Percentiles rank a stretch among this genome's conserved stretches.
These are phyloP conservation scores for Leptobrachium leishanense DNA, from an alignment of 2,113 vertebrate genomes.

Conservation along the genomic window DNA sequence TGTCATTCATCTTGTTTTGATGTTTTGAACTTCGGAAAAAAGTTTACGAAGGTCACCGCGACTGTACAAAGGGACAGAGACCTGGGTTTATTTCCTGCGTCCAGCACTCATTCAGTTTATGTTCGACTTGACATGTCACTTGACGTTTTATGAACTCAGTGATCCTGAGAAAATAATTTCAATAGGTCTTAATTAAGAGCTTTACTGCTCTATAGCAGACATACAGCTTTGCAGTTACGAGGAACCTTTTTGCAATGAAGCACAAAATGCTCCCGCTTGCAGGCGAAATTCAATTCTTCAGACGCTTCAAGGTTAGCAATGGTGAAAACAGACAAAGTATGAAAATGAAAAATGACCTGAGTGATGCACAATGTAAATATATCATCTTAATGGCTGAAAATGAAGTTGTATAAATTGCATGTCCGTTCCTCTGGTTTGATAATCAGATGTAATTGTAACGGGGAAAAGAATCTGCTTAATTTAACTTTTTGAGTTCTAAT, in stretches of 20 bases:
- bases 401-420: too few species aligned
- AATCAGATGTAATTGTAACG: too few species aligned
- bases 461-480: too few species aligned
- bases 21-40: slow-evolving; percentile 8
- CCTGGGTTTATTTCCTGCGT: neutral
- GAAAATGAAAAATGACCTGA: too few species aligned
- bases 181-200: slow-evolving; percentile 45
- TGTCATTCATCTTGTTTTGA: slow-evolving; percentile 4
- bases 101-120: neutral
- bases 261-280: slow-evolving; percentile 3
- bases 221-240: slow-evolving; percentile 28
- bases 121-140: slow-evolving; percentile 30
- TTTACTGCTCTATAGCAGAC: slow-evolving; percentile 43
- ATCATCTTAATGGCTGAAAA: too few species aligned
- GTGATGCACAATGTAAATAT: too few species aligned
- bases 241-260: slow-evolving; percentile 30
- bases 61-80: slow-evolving; percentile 10
- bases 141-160: slow-evolving; percentile 34
- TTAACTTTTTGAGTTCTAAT: too few species aligned
- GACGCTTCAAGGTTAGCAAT: slow-evolving; percentile 8
- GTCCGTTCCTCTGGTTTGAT: too few species aligned
- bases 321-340: neutral
- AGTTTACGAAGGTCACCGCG: slow-evolving; percentile 21
- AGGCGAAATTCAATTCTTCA: neutral
- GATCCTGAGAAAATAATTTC: slow-evolving; percentile 44